These are phyloP conservation scores for Podarcis cretensis DNA, from an alignment of 2,113 vertebrate species.

Conservation along the genomic window DNA sequence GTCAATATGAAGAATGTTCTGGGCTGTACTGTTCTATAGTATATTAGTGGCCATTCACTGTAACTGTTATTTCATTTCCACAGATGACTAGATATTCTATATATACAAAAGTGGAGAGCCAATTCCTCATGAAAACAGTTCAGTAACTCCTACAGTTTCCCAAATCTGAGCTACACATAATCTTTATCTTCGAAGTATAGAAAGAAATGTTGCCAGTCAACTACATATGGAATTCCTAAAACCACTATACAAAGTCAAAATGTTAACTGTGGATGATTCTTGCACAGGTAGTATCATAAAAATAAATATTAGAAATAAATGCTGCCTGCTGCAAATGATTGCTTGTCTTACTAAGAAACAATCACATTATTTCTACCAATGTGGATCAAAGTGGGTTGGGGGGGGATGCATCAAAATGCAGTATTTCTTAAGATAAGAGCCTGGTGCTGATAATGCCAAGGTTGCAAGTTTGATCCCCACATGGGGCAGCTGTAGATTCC, in stretches of 20 bases:
- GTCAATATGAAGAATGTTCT: not conserved
- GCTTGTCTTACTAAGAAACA: not conserved
- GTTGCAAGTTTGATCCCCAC: too few species aligned
- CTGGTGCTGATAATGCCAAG: too few species aligned
- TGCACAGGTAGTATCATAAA: not conserved
- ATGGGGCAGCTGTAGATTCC: too few species aligned
- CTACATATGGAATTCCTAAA: not conserved
- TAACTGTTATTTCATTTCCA: conserved; percentile 10
- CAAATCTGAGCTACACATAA: not conserved
- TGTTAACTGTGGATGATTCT: not conserved
- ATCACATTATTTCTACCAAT: not conserved
- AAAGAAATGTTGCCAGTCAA: not conserved
- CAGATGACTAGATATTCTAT: not conserved
- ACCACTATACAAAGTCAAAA: not conserved
- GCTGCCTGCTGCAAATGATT: not conserved
- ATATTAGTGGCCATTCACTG: not conserved
- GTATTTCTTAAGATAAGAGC: not conserved
- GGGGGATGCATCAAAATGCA: not conserved
- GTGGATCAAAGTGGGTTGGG: not conserved
- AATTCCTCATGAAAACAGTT: not conserved
- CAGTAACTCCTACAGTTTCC: not conserved
- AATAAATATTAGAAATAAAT: not conserved
- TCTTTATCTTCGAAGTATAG: not conserved
- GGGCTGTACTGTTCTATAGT: not conserved
- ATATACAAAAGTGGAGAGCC: not conserved